Percentiles rank a stretch among this genome's conserved stretches.
These are phyloP conservation scores for Felis chaus DNA, from an alignment of 2,113 vertebrate species.

Conservation along the genomic window DNA sequence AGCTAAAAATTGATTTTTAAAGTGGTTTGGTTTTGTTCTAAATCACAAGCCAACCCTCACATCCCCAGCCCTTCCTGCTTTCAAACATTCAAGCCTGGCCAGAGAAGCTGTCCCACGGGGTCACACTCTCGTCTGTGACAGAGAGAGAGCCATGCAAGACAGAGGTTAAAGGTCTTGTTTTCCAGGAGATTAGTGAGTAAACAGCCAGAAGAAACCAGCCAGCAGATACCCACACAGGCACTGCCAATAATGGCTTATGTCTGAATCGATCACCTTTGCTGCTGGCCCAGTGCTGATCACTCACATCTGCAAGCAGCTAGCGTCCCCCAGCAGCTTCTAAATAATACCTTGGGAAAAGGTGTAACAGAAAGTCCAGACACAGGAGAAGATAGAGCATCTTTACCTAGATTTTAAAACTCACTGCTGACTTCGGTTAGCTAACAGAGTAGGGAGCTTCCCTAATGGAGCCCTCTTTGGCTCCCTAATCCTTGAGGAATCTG, in stretches of 20 bases:
- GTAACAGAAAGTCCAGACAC: background rate
- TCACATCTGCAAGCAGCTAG: background rate
- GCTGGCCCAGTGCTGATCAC: background rate
- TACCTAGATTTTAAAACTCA: background rate
- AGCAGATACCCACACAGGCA: background rate
- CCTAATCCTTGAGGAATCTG: background rate
- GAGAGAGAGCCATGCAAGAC: background rate
- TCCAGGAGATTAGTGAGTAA: background rate
- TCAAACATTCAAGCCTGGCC: background rate
- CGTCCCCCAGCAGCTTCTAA: background rate
- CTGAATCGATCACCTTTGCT: background rate
- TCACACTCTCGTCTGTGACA: background rate
- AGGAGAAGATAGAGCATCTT: background rate
- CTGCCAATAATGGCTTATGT: background rate
- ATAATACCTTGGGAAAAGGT: background rate
- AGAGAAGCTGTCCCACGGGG: background rate
- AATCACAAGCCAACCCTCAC: background rate
- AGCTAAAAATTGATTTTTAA: slow-evolving; percentile 33
- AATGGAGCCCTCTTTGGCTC: background rate
- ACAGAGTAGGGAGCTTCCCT: background rate
- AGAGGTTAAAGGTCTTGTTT: background rate
- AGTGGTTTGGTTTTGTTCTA: slow-evolving; percentile 38
- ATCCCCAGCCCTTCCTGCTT: background rate
- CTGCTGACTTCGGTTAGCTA: background rate
- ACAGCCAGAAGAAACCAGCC: background rate